Base-by-base conservation (phyloP, 1,140 invertebrate genomes). In the Delia radicum region DNA sequence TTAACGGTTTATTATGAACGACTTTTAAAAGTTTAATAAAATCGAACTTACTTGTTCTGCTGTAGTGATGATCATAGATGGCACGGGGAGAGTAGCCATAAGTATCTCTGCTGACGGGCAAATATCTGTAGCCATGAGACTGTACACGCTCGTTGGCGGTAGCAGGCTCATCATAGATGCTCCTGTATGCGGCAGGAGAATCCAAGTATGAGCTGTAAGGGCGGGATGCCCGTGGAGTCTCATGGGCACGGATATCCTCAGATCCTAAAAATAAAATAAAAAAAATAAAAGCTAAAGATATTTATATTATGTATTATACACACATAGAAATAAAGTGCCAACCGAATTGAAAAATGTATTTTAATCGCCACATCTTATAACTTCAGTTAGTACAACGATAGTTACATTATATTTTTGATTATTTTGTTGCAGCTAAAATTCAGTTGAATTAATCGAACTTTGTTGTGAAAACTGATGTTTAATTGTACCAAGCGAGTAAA, bases 201-300 rank as follows among this genome's bases (percentile, higher is more conserved):
- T 85, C 83, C 78, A 83, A 81, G 78, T 91, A 93, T 79, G 89
- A 89, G 83, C 89, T 89, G 81, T 82, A 86, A 78, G 84, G 83
- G 74, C 85, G 82, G 67, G 78, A 78, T 2, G 77, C 74, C 65
- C 74, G 78, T 69, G 85, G 85, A 24, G 85, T 85, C 82, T 95
- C 94, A 81, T 93, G 93, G 78, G 94, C 94, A 85, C 93, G 92
- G 88, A 96, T 94, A 87, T 96, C 94, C 88, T 96, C 94, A 80
- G 94, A 94, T 87, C 94, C 94, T 95, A 83, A 76, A 85, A 76
- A 12, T 0, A 4, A 29, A 75, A 69, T 13, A 71, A 80, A 46
- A 29, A 61, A n/a, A 73, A 1, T 27, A 21, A 73, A 31, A 73
- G n/a, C 6, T 1, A 42, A 48, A 24, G 27, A 33, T n/a, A 7